phyloP scores from a whole-genome alignment of 1,140 invertebrate species.

The Pomacea maculata region DNA sequence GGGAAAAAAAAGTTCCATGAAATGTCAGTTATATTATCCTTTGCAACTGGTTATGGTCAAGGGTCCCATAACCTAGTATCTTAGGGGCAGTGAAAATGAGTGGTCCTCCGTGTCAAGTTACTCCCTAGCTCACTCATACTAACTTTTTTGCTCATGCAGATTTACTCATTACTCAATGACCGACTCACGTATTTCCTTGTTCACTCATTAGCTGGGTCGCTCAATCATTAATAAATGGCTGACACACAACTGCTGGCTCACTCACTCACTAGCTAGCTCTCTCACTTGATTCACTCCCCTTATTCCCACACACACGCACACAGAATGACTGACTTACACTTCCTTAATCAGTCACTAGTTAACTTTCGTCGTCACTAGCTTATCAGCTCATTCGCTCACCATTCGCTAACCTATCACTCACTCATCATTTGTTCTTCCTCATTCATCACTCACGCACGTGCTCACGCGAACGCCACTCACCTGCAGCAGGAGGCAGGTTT shows the following conservation, averaged over 20 bases:
- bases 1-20: too few relatives aligned
- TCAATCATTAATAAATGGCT: too few relatives aligned
- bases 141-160: too few relatives aligned
- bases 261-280: neutral
- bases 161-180: too few relatives aligned
- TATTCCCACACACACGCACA: slow-evolving; percentile 14
- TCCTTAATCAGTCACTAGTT: neutral
- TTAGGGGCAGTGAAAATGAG: neutral
- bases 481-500: slow-evolving; percentile 15
- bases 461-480: neutral
- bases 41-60: too few relatives aligned
- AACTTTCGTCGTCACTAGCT: neutral
- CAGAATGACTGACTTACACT: neutral
- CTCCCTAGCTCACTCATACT: too few relatives aligned
- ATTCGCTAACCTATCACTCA: neutral
- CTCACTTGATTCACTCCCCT: neutral
- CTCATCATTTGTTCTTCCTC: neutral
- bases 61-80: too few relatives aligned
- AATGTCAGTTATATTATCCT: too few relatives aligned
- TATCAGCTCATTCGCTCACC: neutral
- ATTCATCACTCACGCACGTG: too few relatives aligned
- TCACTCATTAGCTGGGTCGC: too few relatives aligned
- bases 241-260: too few relatives aligned
- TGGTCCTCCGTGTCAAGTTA: neutral
- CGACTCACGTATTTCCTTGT: too few relatives aligned